These are phyloP conservation scores for Fragum sueziense DNA, from an alignment of 2,888 invertebrate genomes.

Conservation along the genomic window DNA sequence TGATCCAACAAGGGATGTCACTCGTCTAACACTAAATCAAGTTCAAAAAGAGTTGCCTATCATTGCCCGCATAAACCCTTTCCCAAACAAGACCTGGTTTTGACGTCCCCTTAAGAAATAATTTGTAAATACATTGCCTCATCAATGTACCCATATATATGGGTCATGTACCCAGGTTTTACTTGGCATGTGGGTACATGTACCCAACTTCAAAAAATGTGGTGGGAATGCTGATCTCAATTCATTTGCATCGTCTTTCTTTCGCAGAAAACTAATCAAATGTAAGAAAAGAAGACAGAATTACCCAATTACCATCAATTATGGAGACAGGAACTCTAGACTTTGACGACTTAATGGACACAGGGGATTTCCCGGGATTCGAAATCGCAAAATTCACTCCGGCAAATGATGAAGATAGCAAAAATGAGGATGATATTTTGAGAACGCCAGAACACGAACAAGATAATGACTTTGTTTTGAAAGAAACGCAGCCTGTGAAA, in stretches of 20 bases:
- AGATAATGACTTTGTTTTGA: constrained; percentile 29
- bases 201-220: too few species aligned
- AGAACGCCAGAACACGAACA: constrained; percentile 48
- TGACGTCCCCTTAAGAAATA: too few species aligned
- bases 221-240: background rate
- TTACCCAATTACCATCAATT: background rate
- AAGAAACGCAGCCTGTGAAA: background rate
- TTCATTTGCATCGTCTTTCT: background rate
- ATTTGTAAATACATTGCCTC: too few species aligned
- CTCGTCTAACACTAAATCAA: too few species aligned
- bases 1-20: too few species aligned
- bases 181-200: too few species aligned
- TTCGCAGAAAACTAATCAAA: background rate
- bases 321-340: constrained; percentile 51
- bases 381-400: constrained; percentile 56
- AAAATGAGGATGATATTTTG: constrained; percentile 38
- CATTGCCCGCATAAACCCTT: too few species aligned
- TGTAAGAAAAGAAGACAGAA: too few species aligned
- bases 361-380: constrained; percentile 56
- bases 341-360: constrained; percentile 57
- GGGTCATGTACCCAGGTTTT: background rate
- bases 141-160: background rate
- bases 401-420: constrained; percentile 25
- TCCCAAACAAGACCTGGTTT: too few species aligned
- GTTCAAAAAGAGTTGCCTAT: too few species aligned